Conservation (phyloP, 2,888 invertebrate species). For the Oxycera nigricornis region DNA sequence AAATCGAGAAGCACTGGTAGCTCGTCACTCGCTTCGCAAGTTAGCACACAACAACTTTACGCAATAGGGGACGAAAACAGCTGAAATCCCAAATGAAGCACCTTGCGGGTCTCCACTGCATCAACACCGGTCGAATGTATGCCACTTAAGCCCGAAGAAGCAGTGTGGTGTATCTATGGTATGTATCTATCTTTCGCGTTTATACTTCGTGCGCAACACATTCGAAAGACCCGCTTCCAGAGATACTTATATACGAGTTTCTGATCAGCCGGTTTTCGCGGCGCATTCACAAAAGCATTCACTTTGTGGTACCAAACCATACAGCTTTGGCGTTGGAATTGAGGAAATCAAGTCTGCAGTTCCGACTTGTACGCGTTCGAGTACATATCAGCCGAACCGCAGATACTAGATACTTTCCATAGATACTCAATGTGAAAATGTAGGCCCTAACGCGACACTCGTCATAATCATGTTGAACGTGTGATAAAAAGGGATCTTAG, state of each 20-base stretch:
- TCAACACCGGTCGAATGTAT: neutral
- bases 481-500: constrained; percentile 12
- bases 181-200: neutral
- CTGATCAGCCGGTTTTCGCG: constrained; percentile 30
- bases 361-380: constrained; percentile 39
- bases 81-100: constrained; percentile 21
- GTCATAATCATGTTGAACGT: too few relatives aligned
- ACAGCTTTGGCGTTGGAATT: constrained; percentile 23
- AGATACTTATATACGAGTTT: neutral
- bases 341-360: constrained; percentile 33
- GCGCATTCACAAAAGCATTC: constrained; percentile 26
- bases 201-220: neutral
- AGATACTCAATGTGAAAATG: neutral
- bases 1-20: neutral
- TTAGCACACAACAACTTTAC: constrained; percentile 1
- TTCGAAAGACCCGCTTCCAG: neutral
- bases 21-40: neutral
- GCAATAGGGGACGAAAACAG: constrained; percentile 28
- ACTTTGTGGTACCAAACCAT: neutral
- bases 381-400: constrained; percentile 31
- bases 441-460: neutral
- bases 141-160: neutral
- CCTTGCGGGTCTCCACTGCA: constrained; percentile 3
- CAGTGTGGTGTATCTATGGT: neutral
- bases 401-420: constrained; percentile 1